These are phyloP conservation scores for Brevimyrus niger DNA, from an alignment of 2,113 vertebrate genomes.

Conservation along the genomic window DNA sequence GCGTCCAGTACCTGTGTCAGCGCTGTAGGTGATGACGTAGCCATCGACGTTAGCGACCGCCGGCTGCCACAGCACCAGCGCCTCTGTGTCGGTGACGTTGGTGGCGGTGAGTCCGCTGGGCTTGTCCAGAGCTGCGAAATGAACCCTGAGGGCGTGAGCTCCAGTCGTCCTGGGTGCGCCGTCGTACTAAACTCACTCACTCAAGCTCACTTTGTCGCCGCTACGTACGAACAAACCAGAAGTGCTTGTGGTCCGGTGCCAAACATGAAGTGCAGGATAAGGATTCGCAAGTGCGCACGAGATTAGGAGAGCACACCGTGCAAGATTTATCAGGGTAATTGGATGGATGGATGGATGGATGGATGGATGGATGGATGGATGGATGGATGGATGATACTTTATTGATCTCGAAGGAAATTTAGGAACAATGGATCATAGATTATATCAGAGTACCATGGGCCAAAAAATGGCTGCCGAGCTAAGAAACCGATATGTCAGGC, in stretches of 20 bases:
- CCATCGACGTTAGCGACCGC: conserved; percentile 85
- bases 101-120: conserved; percentile 74
- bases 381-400: too few species aligned
- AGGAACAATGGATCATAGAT: too few species aligned
- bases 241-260: too few species aligned
- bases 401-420: too few species aligned
- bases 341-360: too few species aligned
- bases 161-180: neutral
- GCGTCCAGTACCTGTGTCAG: conserved; percentile 66
- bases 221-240: neutral
- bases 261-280: neutral
- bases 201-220: neutral
- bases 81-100: conserved; percentile 83
- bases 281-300: neutral
- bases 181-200: neutral
- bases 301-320: neutral
- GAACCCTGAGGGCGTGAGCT: neutral
- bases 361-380: too few species aligned
- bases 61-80: conserved; percentile 86
- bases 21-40: conserved; percentile 81
- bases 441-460: too few species aligned
- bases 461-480: too few species aligned
- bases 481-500: too few species aligned
- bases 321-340: too few species aligned
- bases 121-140: conserved; percentile 76